Conservation (phyloP, 2,888 invertebrate species). For the Eremobia ochroleuca region DNA sequence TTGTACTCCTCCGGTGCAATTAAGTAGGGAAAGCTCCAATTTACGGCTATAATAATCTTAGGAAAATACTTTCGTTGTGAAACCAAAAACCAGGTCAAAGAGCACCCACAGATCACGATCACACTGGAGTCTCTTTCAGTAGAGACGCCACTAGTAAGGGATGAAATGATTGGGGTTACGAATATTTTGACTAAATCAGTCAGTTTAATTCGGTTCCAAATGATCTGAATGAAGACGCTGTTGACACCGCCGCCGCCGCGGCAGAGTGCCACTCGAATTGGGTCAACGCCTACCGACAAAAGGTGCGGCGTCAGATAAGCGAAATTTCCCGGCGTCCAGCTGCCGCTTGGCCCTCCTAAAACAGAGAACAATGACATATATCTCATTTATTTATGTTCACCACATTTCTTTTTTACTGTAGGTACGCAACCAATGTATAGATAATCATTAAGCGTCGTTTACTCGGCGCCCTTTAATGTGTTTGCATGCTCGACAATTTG, state of each 20-base stretch:
- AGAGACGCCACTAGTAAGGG: slow-evolving; percentile 3
- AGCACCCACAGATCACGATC: slow-evolving; percentile 2
- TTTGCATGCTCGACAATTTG: slow-evolving; percentile 89
- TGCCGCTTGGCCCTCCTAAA: slow-evolving; percentile 84
- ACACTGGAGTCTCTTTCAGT: slow-evolving; percentile 18
- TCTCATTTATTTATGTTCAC: slow-evolving; percentile 85
- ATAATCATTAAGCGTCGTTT: slow-evolving; percentile 88
- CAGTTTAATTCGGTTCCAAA: slow-evolving; percentile 73
- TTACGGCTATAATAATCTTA: slow-evolving; percentile 49
- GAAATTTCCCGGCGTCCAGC: slow-evolving; percentile 87
- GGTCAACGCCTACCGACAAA: slow-evolving; percentile 90
- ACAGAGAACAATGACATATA: slow-evolving; percentile 88
- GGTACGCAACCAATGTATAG: slow-evolving; percentile 82
- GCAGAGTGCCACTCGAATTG: slow-evolving; percentile 86
- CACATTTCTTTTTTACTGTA: slow-evolving; percentile 77
- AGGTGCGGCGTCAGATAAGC: slow-evolving; percentile 90
- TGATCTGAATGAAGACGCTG: slow-evolving; percentile 81
- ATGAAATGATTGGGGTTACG: slow-evolving; percentile 52
- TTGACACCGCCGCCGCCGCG: slow-evolving; percentile 77
- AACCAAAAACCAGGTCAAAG: slow-evolving; percentile 59
- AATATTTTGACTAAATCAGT: slow-evolving; percentile 52
- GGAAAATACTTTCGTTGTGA: slow-evolving; percentile 19
- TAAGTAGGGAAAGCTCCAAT: slow-evolving; percentile 72
- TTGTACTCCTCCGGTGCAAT: slow-evolving; percentile 75
- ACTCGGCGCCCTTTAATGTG: slow-evolving; percentile 87